A percentile compares a stretch with the other conserved stretches of the same genome.
phyloP scores from a whole-genome alignment of 2,888 invertebrate genomes.

The Ypsolopha sequella region DNA sequence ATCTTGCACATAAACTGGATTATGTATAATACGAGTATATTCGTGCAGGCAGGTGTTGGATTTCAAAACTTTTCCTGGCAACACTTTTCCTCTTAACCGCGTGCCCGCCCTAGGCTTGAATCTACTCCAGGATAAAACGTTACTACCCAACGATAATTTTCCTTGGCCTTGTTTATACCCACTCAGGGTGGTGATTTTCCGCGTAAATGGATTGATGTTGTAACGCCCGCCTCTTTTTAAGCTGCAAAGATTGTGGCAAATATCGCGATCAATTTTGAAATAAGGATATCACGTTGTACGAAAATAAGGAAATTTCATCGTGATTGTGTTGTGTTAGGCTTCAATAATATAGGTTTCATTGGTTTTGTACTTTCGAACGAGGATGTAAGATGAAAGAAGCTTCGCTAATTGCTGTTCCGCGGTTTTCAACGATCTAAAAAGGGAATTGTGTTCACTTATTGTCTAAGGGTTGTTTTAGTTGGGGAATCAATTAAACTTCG shows the following conservation, averaged over 20 bases:
- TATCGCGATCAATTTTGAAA: neutral
- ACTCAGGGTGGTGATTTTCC: constrained; percentile 36
- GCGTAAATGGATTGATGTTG: constrained; percentile 42
- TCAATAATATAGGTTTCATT: no score
- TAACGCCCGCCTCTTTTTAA: constrained; percentile 20
- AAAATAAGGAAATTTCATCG: no score
- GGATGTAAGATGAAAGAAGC: no score
- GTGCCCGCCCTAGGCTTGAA: constrained; percentile 35
- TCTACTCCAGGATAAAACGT: constrained; percentile 32
- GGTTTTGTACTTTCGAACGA: no score
- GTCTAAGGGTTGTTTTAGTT: neutral
- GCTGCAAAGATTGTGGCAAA: neutral
- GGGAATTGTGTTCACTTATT: no score
- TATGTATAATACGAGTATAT: no score
- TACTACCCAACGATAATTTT: constrained; percentile 48
- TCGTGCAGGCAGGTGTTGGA: no score
- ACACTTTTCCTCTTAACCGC: neutral
- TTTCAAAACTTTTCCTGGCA: neutral
- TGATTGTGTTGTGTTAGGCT: no score
- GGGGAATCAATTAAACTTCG: neutral
- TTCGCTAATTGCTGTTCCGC: no score
- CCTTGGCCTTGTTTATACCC: constrained; percentile 45
- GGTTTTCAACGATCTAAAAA: no score
- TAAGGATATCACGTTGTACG: no score
- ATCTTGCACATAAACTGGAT: no score